phyloP scores from a whole-genome alignment of 2,888 invertebrate genomes.

The Phania funesta region DNA sequence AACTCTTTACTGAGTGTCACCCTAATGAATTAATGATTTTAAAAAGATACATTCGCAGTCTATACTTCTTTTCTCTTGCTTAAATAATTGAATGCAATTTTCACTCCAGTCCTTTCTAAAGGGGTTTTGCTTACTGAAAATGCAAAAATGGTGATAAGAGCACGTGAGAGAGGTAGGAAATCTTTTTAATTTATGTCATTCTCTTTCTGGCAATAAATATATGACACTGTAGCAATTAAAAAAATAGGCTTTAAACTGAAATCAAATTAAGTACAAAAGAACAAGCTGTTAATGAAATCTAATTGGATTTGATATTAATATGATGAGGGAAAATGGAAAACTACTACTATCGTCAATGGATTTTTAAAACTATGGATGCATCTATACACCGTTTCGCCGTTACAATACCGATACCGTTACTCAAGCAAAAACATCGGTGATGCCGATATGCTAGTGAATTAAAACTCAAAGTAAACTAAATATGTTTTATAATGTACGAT shows the following conservation, averaged over 20 bases:
- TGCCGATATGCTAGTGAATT: no score
- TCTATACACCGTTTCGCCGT: no score
- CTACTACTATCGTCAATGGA: no score
- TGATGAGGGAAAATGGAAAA: no score
- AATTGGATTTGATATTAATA: not conserved
- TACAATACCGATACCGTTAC: no score
- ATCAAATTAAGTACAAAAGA: not conserved
- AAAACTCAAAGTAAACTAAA: no score
- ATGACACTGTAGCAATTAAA: slow-evolving; percentile 38
- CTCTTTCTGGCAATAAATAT: slow-evolving; percentile 46
- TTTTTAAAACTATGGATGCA: no score
- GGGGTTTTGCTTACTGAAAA: slow-evolving; percentile 9
- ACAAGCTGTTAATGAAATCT: not conserved
- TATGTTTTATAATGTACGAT: no score
- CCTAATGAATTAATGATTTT: not conserved
- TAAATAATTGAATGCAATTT: slow-evolving; percentile 54
- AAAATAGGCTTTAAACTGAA: not conserved
- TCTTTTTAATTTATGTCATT: slow-evolving; percentile 39
- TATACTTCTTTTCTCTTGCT: not conserved
- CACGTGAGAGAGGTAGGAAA: not conserved
- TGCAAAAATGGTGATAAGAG: not conserved
- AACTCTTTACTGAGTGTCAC: no score
- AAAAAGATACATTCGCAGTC: not conserved
- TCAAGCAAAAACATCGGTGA: no score
- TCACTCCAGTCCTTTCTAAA: slow-evolving; percentile 16